phyloP scores from a whole-genome alignment of 2,113 vertebrate species.

The Kryptolebias marmoratus region DNA sequence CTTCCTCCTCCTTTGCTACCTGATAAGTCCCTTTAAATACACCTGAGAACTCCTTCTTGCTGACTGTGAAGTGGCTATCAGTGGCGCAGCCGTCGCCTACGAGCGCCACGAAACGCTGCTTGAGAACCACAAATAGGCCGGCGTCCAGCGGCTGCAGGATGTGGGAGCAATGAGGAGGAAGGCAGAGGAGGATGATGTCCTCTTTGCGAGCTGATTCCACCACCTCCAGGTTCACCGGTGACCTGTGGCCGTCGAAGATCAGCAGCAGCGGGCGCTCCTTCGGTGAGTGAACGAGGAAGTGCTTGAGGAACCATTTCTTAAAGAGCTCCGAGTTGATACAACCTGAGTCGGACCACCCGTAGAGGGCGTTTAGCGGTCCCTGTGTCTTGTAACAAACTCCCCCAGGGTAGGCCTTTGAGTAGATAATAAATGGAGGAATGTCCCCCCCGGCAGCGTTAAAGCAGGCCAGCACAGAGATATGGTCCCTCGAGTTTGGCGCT shows the following conservation, averaged over 20 bases:
- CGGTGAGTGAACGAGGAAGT: constrained; percentile 56
- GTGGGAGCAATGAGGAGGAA: constrained; percentile 72
- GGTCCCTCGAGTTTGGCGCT: constrained; percentile 49
- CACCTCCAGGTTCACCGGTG: constrained; percentile 70
- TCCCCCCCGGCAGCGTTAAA: constrained; percentile 67
- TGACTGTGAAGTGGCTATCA: constrained; percentile 59
- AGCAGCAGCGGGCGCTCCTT: constrained; percentile 67
- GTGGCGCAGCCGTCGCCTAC: constrained; percentile 33
- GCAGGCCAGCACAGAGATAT: constrained; percentile 69
- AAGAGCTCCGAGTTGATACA: constrained; percentile 71
- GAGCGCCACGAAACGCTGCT: constrained; percentile 57
- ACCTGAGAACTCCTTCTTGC: constrained; percentile 74
- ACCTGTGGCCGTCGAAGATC: constrained; percentile 73
- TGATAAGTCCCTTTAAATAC: constrained; percentile 65
- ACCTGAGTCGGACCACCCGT: constrained; percentile 69
- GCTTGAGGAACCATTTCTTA: constrained; percentile 76
- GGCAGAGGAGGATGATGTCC: constrained; percentile 61
- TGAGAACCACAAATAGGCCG: constrained; percentile 60
- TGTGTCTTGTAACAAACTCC: constrained; percentile 74
- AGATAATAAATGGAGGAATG: constrained; percentile 71
- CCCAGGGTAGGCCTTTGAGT: constrained; percentile 72
- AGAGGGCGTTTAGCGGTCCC: constrained; percentile 65
- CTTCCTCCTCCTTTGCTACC: constrained; percentile 62
- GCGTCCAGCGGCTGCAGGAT: constrained; percentile 70
- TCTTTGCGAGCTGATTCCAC: constrained; percentile 70